Evolutionary conservation across 2,797 vertebrate species (phyloP), one percentile per base, ranked within the genome.

Genomic region (Erpetoichthys calabaricus): DNA sequence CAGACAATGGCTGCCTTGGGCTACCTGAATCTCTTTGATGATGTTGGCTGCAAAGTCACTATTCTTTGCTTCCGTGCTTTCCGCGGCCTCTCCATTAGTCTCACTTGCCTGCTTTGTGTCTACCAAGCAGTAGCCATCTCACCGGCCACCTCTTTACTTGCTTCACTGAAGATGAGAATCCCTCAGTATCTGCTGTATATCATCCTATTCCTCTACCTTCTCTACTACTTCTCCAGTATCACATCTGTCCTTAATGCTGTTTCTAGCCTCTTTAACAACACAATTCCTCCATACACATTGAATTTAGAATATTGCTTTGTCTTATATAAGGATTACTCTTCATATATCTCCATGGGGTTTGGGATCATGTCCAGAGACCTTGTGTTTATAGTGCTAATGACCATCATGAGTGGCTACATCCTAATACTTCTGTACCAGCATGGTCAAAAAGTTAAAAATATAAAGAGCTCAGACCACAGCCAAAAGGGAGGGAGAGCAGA

Each of bases 1-100:
- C 61, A 62, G 47, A 62, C 61, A 55, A 62, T 62, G 61, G 52
- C 57, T 7, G 57, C 52, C 47, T 59, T 62, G 55, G 61, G 52
- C 45, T 10, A 55, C 44, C 10, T 55, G 42, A 45, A 62, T 44
- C 10, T 62, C 2, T 42, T 62, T 43, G 47, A 58, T 58, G 61
- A 62, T 57, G 25, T 45, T 6, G 57, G 10, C 7, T 62, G 61
- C 44, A 58, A 62, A 58, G 53, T 49, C 41, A 49, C 59, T 50
- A 50, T 62, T 9, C 59, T 58, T 51, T 58, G 53, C 42, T 62
- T 58, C 57, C 55, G 61, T 47, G 59, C 59, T 45, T 46, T 55
- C 8, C 61, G 61, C 8, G 56, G 52, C 10, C 59, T 62, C 52
- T 62, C 61, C 46, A 57, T 62, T 7, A 58, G 43, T 44, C 42